Conservation (phyloP, 2,888 invertebrate genomes). For the Pseudococcus viburni region DNA sequence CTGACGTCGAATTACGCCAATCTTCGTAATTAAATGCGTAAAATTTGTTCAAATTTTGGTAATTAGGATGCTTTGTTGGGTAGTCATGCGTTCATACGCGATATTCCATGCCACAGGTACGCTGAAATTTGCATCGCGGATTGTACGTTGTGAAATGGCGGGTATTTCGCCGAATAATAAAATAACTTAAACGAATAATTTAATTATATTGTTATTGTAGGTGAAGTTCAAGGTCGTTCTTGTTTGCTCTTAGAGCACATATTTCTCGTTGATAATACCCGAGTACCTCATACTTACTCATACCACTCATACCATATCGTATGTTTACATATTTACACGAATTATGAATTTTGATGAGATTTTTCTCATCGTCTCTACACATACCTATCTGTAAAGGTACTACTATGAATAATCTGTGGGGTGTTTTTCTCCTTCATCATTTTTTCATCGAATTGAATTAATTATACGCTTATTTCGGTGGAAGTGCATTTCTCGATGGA, state of each 20-base stretch:
- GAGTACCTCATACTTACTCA: background rate
- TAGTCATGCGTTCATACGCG: background rate
- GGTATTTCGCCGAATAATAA: background rate
- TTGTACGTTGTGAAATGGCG: background rate
- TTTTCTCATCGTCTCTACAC: conserved; percentile 7
- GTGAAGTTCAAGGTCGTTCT: conserved; percentile 50
- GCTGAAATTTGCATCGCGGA: background rate
- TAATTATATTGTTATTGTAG: conserved; percentile 25
- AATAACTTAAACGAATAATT: background rate
- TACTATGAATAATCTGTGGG: conserved; percentile 15
- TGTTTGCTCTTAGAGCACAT: background rate
- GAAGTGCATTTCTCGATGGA: background rate
- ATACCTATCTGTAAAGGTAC: background rate
- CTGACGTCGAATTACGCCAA: conserved; percentile 24
- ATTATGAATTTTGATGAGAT: conserved; percentile 23
- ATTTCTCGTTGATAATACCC: background rate
- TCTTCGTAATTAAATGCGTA: conserved; percentile 36
- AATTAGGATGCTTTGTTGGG: conserved; percentile 42
- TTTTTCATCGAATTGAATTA: conserved; percentile 8
- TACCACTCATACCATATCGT: background rate
- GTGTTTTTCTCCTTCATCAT: background rate
- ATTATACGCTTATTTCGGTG: conserved; percentile 9
- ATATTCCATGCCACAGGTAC: background rate
- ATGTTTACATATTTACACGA: conserved; percentile 42
- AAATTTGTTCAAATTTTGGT: conserved; percentile 20